Conservation (phyloP, 2,888 invertebrate species). For the Cheilosia variabilis region DNA sequence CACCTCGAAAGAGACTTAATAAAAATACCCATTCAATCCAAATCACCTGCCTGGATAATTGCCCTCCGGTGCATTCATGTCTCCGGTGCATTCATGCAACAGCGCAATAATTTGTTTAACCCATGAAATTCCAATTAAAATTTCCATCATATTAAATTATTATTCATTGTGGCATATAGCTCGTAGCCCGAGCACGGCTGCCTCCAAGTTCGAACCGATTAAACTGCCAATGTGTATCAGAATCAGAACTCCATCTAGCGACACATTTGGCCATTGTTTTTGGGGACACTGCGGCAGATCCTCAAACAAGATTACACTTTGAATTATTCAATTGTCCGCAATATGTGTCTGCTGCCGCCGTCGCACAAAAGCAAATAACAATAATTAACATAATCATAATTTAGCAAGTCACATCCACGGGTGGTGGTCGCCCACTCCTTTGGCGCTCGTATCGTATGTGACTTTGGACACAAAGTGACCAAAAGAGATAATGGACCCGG, state of each 20-base stretch:
- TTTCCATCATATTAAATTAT: slow-evolving; percentile 60
- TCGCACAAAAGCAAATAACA: slow-evolving; percentile 68
- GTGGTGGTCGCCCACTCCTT: slow-evolving; percentile 13
- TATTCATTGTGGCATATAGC: slow-evolving; percentile 38
- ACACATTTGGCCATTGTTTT: slow-evolving; percentile 41
- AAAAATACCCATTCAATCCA: slow-evolving; percentile 10
- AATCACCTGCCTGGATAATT: slow-evolving; percentile 44
- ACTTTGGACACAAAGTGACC: slow-evolving; percentile 38
- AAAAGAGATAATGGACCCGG: slow-evolving; percentile 59
- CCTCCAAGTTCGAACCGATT: slow-evolving; percentile 34
- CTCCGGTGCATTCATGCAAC: slow-evolving; percentile 21
- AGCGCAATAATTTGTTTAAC: slow-evolving; percentile 23
- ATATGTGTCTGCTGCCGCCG: slow-evolving; percentile 30
- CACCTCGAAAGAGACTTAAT: slow-evolving; percentile 2
- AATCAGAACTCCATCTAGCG: slow-evolving; percentile 9
- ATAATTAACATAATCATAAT: slow-evolving; percentile 76
- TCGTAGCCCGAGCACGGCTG: slow-evolving; percentile 49
- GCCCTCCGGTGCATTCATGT: slow-evolving; percentile 29
- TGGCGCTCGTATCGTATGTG: background rate
- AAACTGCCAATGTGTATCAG: slow-evolving; percentile 63
- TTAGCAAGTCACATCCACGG: slow-evolving; percentile 59
- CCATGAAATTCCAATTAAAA: slow-evolving; percentile 63
- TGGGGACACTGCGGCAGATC: slow-evolving; percentile 39
- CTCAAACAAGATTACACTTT: slow-evolving; percentile 63
- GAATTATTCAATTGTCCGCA: slow-evolving; percentile 73